Evolutionary conservation across 2,113 vertebrate species (phyloP).

Genomic region (Noturus placidus): DNA sequence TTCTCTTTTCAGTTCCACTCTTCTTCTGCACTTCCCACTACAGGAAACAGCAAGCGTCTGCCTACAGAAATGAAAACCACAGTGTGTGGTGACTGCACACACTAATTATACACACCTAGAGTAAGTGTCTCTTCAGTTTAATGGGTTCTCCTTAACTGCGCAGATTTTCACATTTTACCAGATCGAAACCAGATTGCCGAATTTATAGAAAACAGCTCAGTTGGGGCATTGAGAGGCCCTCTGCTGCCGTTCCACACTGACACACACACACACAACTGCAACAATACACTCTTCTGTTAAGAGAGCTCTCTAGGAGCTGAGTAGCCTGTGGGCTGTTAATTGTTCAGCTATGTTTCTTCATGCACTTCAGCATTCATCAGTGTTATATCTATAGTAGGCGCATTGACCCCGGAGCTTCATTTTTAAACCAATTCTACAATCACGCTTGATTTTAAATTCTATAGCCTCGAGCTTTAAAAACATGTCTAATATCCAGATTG

Average conservation of each 20-base stretch:
- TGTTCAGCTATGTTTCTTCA: neutral
- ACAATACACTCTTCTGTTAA: neutral
- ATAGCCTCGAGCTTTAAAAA: neutral
- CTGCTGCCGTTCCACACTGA: neutral
- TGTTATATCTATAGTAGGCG: neutral
- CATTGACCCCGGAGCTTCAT: neutral
- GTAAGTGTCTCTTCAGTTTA: neutral
- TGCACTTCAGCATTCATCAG: neutral
- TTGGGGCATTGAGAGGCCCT: neutral
- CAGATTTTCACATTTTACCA: neutral
- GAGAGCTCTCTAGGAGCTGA: neutral
- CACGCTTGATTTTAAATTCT: neutral
- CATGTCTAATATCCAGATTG: neutral
- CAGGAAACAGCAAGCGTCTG: neutral
- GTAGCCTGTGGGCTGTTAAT: slow-evolving; percentile 19
- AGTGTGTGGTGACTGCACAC: slow-evolving; percentile 1
- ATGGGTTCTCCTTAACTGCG: neutral
- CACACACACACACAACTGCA: neutral
- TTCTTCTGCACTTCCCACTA: neutral
- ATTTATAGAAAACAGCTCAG: slow-evolving; percentile 21
- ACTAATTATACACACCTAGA: slow-evolving; percentile 14
- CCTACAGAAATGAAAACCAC: neutral
- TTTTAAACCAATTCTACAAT: neutral
- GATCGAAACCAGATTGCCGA: neutral
- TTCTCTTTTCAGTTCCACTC: neutral